These are phyloP conservation scores for Sarcophaga bullata DNA, from an alignment of 1,140 invertebrate species.

Conservation along the genomic window DNA sequence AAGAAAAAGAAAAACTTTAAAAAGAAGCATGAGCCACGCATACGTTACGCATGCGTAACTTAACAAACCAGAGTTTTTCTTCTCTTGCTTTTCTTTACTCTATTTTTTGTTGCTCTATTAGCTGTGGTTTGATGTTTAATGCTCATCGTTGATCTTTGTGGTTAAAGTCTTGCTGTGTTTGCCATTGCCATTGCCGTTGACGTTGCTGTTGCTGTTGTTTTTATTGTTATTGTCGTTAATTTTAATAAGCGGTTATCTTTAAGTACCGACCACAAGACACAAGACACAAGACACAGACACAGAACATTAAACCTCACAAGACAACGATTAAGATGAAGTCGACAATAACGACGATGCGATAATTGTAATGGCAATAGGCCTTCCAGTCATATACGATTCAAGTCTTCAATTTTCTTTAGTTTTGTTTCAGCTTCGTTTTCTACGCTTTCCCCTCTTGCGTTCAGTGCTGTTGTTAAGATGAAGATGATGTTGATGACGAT, in stretches of 20 bases:
- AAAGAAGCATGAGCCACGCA: background rate
- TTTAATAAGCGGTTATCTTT: slow-evolving; percentile 35
- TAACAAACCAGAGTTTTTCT: background rate
- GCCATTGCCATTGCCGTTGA: background rate
- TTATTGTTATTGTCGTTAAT: slow-evolving; percentile 20
- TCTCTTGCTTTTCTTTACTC: background rate
- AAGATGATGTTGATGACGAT: too few species aligned
- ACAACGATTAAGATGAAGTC: background rate
- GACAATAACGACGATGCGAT: slow-evolving; percentile 21
- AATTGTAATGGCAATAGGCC: slow-evolving; percentile 38
- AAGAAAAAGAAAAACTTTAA: too few species aligned
- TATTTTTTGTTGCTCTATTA: background rate
- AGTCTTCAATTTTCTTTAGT: background rate
- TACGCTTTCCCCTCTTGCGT: too few species aligned
- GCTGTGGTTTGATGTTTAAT: background rate
- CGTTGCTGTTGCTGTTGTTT: background rate
- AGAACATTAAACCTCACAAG: slow-evolving; percentile 19
- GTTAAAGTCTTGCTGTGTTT: background rate
- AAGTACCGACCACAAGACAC: slow-evolving; percentile 31
- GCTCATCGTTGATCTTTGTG: background rate
- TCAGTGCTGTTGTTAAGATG: too few species aligned
- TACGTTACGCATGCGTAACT: background rate
- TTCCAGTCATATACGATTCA: slow-evolving; percentile 14
- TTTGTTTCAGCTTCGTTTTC: background rate
- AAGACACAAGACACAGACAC: slow-evolving; percentile 33